Conservation (phyloP, 2,888 invertebrate species). For the Cataglyphis cursor region DNA sequence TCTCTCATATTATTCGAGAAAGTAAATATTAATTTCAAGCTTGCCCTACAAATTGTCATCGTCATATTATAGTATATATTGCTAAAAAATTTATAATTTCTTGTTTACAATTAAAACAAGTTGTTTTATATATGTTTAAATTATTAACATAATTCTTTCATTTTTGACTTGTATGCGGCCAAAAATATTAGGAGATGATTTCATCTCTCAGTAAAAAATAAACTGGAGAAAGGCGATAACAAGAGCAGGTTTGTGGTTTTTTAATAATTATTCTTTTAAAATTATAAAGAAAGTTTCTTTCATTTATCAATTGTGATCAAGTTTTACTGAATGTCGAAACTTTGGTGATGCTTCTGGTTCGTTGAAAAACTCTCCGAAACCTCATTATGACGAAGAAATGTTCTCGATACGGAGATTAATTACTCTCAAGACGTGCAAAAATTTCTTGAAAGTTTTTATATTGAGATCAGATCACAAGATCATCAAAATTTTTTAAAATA, state of each 20-base stretch:
- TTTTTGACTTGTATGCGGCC: no score
- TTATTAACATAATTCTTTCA: background rate
- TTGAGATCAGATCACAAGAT: background rate
- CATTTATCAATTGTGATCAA: slow-evolving; percentile 46
- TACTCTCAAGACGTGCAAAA: slow-evolving; percentile 30
- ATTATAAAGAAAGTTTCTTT: slow-evolving; percentile 39
- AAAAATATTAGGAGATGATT: background rate
- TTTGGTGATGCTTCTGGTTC: slow-evolving; percentile 32
- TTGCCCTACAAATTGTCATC: background rate
- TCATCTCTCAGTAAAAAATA: background rate
- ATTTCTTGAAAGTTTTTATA: slow-evolving; percentile 18
- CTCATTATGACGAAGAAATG: slow-evolving; percentile 49
- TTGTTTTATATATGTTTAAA: background rate
- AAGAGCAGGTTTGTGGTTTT: slow-evolving; percentile 9
- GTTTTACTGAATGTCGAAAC: slow-evolving; percentile 43
- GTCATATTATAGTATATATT: background rate
- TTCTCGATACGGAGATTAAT: slow-evolving; percentile 49
- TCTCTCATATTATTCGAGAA: background rate
- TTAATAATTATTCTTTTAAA: slow-evolving; percentile 28
- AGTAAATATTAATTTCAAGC: slow-evolving; percentile 9
- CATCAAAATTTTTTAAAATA: background rate
- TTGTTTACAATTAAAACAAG: background rate
- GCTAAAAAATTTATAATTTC: background rate
- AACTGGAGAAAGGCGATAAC: background rate
- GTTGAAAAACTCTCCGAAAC: slow-evolving; percentile 29